phyloP scores from a whole-genome alignment of 2,113 vertebrate species.

The Trogon melanurus region DNA sequence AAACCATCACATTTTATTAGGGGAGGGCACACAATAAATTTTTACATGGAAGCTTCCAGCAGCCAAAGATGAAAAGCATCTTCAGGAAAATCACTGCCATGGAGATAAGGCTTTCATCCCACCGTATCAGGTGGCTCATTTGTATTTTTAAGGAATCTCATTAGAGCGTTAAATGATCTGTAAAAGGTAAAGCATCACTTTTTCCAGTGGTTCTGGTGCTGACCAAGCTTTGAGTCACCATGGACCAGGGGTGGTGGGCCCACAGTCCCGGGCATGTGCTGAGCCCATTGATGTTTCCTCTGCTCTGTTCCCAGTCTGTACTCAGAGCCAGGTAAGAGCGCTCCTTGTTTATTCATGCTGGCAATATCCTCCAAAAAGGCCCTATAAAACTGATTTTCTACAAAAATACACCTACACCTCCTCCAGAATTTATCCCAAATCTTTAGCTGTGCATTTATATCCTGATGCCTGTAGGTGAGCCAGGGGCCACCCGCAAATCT shows the following conservation, averaged over 20 bases:
- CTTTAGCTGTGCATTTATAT: not conserved
- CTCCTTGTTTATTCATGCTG: not conserved
- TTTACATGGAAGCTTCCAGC: slow-evolving; percentile 37
- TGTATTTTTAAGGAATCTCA: slow-evolving; percentile 23
- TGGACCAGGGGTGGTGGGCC: rapidly evolving
- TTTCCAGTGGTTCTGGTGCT: not conserved
- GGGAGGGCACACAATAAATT: slow-evolving; percentile 34
- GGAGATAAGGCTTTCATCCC: slow-evolving; percentile 22
- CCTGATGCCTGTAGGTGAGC: rapidly evolving
- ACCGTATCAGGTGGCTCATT: not conserved
- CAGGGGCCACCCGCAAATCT: rapidly evolving
- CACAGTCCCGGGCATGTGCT: rapidly evolving
- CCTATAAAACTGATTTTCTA: not conserved
- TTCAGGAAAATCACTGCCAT: slow-evolving; percentile 35
- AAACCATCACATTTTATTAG: slow-evolving; percentile 59
- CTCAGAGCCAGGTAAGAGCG: rapidly evolving
- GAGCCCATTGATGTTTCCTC: not conserved
- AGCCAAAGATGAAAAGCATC: slow-evolving; percentile 24
- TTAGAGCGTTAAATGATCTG: slow-evolving; percentile 53
- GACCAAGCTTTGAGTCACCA: not conserved
- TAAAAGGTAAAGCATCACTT: slow-evolving; percentile 29
- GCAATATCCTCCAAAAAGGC: not conserved
- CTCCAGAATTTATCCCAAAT: not conserved
- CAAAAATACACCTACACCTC: not conserved
- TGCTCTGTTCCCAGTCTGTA: not conserved